A percentile compares a stretch with the other conserved stretches of the same genome.
Conservation (phyloP, 2,888 invertebrate species). For the Myathropa florea region DNA sequence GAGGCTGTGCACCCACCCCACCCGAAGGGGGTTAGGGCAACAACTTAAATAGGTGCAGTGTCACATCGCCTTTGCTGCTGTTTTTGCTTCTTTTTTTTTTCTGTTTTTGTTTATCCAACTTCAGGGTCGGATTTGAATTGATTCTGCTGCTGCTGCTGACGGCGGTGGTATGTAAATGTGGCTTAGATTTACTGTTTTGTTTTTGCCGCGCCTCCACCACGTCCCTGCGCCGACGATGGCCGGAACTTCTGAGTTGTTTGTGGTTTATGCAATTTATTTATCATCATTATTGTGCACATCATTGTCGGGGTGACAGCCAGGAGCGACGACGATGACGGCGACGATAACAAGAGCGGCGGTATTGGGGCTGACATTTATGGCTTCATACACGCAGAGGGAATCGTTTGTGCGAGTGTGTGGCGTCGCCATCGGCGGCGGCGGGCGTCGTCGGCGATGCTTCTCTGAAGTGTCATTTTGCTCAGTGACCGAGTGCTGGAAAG, state of each 20-base stretch:
- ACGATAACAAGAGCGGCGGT: slow-evolving; percentile 25
- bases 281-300: slow-evolving; percentile 55
- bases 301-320: slow-evolving; percentile 18
- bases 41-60: slow-evolving; percentile 35
- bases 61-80: slow-evolving; percentile 33
- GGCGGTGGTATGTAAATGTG: slow-evolving; percentile 8
- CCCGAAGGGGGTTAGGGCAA: not conserved
- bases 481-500: slow-evolving; percentile 36
- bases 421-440: not conserved
- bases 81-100: not conserved
- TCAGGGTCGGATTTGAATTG: slow-evolving; percentile 50
- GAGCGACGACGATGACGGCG: not conserved
- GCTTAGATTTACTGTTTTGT: slow-evolving; percentile 23
- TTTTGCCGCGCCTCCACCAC: slow-evolving; percentile 16
- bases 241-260: slow-evolving; percentile 67
- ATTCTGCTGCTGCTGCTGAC: not conserved
- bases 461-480: slow-evolving; percentile 21
- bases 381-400: slow-evolving; percentile 30
- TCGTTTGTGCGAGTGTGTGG: not conserved
- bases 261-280: slow-evolving; percentile 67
- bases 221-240: slow-evolving; percentile 50
- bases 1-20: not conserved
- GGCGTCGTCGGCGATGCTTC: not conserved
- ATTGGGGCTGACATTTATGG: slow-evolving; percentile 54
- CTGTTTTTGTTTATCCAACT: slow-evolving; percentile 19